These are phyloP conservation scores for Hylia prasina DNA, from an alignment of 2,113 vertebrate species.

Conservation along the genomic window DNA sequence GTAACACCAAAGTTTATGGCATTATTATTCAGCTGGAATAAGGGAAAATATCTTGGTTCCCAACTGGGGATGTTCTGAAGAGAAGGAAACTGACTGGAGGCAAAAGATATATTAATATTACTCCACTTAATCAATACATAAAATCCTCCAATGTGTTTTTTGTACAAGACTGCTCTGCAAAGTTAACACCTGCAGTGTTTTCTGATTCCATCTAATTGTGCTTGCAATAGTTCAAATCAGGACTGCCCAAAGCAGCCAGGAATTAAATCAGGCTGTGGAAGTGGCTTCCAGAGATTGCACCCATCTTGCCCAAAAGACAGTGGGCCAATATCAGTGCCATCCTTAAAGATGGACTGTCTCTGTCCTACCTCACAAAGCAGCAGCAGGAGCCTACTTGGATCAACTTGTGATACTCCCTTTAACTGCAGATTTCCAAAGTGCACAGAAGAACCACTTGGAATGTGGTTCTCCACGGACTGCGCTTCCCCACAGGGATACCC, in stretches of 20 bases:
- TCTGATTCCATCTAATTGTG: slow-evolving; percentile 57
- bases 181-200: slow-evolving; percentile 67
- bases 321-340: background rate
- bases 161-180: slow-evolving; percentile 54
- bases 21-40: slow-evolving; percentile 74
- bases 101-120: slow-evolving; percentile 82
- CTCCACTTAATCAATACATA: slow-evolving; percentile 80
- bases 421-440: background rate
- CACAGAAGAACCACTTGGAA: rapidly evolving
- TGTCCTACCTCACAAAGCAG: background rate
- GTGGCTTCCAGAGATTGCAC: background rate
- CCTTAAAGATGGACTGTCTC: background rate
- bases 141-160: slow-evolving; percentile 74
- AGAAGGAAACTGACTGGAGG: slow-evolving; percentile 72
- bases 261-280: background rate
- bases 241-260: background rate
- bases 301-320: background rate
- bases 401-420: background rate
- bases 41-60: slow-evolving; percentile 67
- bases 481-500: background rate
- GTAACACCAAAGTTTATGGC: slow-evolving; percentile 61
- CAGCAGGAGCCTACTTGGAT: background rate
- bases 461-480: background rate
- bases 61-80: slow-evolving; percentile 70
- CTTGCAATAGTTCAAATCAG: background rate